Evolutionary conservation across 2,113 vertebrate genomes (phyloP).

Genomic region (Sorex fumeus): DNA sequence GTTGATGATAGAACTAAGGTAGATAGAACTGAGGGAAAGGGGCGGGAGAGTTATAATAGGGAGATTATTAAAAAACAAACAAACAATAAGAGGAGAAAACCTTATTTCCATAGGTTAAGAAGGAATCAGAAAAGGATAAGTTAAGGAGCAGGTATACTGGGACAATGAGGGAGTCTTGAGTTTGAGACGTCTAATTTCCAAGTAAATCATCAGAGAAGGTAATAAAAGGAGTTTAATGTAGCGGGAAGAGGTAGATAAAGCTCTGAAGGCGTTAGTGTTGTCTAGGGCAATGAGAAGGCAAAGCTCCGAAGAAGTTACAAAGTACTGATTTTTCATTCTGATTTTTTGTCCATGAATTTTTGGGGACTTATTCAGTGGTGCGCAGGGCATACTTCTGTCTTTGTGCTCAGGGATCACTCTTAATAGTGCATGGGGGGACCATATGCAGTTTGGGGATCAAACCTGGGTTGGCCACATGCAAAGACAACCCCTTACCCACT

Average conservation of each 20-base stretch:
- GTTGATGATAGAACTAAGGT: no score
- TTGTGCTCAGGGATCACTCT: no score
- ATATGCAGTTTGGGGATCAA: no score
- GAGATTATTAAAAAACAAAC: no score
- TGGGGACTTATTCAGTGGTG: background rate
- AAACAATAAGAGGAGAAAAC: background rate
- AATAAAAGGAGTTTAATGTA: background rate
- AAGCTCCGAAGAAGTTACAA: background rate
- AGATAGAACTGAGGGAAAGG: no score
- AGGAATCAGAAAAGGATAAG: background rate
- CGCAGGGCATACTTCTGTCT: no score
- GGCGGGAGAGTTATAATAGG: no score
- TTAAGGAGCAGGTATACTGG: background rate
- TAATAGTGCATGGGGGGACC: no score
- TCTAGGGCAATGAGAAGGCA: background rate
- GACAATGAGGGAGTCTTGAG: background rate
- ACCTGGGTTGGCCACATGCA: no score
- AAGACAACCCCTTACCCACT: no score
- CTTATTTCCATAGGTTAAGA: fast-evolving
- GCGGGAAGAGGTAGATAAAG: background rate
- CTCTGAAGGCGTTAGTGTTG: background rate
- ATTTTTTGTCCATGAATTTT: background rate
- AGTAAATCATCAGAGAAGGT: background rate
- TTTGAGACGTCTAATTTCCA: background rate
- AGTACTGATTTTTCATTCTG: background rate